phyloP scores from a whole-genome alignment of 2,797 vertebrate genomes.

The Triplophysa bombifrons region DNA sequence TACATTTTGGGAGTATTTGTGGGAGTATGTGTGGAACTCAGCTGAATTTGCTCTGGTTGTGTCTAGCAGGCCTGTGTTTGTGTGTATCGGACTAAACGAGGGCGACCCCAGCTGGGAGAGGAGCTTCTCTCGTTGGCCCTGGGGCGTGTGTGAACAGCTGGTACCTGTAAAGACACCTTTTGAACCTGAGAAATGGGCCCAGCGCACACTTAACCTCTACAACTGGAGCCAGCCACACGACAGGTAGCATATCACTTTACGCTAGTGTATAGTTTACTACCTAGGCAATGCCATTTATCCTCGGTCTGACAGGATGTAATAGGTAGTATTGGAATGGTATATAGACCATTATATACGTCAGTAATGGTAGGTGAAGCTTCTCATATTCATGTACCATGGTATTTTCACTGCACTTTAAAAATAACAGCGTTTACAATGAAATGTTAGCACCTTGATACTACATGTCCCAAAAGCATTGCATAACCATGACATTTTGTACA shows the following conservation, averaged over 20 bases:
- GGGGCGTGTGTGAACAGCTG: slow-evolving; percentile 92
- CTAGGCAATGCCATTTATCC: not conserved
- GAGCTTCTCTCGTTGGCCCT: slow-evolving; percentile 87
- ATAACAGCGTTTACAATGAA: too few species aligned
- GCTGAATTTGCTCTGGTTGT: slow-evolving; percentile 32
- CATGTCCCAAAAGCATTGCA: too few species aligned
- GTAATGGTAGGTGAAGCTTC: too few species aligned
- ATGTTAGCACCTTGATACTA: too few species aligned
- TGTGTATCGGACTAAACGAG: slow-evolving; percentile 92
- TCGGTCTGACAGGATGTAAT: not conserved
- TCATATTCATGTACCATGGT: too few species aligned
- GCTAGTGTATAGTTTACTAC: slow-evolving; percentile 4
- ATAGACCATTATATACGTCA: too few species aligned
- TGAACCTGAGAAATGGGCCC: slow-evolving; percentile 85
- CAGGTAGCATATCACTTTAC: slow-evolving; percentile 64
- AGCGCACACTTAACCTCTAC: slow-evolving; percentile 83
- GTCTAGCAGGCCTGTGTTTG: slow-evolving; percentile 85
- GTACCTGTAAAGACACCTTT: slow-evolving; percentile 79
- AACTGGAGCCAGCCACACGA: slow-evolving; percentile 89
- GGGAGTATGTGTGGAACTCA: slow-evolving; percentile 18
- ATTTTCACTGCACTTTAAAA: too few species aligned
- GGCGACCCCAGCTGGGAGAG: slow-evolving; percentile 90
- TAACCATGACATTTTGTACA: too few species aligned
- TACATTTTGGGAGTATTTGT: not conserved
- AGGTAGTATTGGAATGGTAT: not conserved